phyloP scores from a whole-genome alignment of 2,888 invertebrate genomes.

The Parascotia fuliginaria region DNA sequence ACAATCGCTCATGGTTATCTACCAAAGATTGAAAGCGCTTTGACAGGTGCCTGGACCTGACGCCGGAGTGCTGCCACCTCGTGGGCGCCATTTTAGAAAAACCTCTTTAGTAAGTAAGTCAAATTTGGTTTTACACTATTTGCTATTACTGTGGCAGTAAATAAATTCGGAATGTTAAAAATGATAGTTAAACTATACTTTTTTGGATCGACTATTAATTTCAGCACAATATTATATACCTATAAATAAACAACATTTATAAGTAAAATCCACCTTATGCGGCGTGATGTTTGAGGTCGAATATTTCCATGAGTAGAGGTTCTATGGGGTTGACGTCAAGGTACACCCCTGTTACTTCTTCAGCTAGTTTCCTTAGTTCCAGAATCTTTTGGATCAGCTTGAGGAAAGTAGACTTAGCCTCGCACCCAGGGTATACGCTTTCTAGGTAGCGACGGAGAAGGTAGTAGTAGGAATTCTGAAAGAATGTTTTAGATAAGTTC shows the following conservation, averaged over 20 bases:
- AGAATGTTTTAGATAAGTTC: conserved; percentile 45
- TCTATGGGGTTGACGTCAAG: conserved; percentile 98
- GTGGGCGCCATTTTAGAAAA: too few relatives aligned
- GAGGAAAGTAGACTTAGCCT: conserved; percentile 94
- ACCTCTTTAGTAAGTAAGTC: too few relatives aligned
- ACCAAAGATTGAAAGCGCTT: too few relatives aligned
- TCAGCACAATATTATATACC: background rate
- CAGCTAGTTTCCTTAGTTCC: conserved; percentile 94
- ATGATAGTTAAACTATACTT: too few relatives aligned
- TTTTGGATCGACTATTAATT: background rate
- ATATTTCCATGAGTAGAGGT: conserved; percentile 97
- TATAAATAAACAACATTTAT: too few relatives aligned
- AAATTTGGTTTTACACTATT: too few relatives aligned
- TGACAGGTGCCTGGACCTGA: too few relatives aligned
- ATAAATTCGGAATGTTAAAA: too few relatives aligned
- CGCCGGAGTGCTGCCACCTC: too few relatives aligned
- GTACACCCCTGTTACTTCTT: conserved; percentile 96
- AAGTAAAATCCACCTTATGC: conserved; percentile 23
- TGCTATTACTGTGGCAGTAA: too few relatives aligned
- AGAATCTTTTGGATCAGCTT: conserved; percentile 96
- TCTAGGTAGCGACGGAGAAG: conserved; percentile 93
- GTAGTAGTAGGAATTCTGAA: conserved; percentile 95
- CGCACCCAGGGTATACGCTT: conserved; percentile 93
- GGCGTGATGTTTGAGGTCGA: conserved; percentile 92
- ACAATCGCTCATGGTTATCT: too few relatives aligned